Base-by-base conservation (phyloP, 53 echinoderm and acorn worm species). In the Paelopatides confundens region DNA sequence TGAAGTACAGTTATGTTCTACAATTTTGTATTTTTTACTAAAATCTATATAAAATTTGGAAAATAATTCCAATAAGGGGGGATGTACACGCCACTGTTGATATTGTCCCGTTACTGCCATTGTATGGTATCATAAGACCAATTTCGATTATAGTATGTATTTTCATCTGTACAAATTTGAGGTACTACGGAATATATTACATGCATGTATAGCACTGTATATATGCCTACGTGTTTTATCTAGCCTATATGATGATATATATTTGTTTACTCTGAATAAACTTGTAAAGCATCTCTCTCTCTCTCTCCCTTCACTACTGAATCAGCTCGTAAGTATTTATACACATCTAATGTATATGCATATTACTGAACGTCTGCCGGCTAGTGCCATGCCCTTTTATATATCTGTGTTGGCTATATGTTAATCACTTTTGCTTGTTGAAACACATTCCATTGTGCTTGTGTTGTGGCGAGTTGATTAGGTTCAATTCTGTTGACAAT, bases 401-500 rank as follows among this genome's bases (percentile, higher is more conserved):
- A 58, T 58, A 58, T 58, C n/a, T 58, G 58, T 58, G 58, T 58
- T 58, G 24, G 58, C 48, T n/a, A n/a, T 3, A 5, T 15, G 24
- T 21, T 58, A 58, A 58, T 58, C 21, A 15, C 26, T 5, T 4
- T 23, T 58, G 21, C 18, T 18, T 58, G 58, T 58, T 58, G 58
- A 58, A 18, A 58, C 58, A 58, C 58, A 58, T 58, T 58, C 58
- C 58, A 58, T 58, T 58, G 58, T 2, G 58, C 21, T 58, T 26
- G 58, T 58, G 58, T 58, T 58, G 21, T 58, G 58, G 18, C 58
- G 24, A 2, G n/a, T 21, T 58, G 58, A 58, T 58, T 58, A 58
- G 58, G 58, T 58, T 58, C 58, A 58, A 58, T n/a, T 58, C 58
- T 58, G 58, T 58, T 58, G 58, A 58, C 58, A 58, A 58, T 58